These are phyloP conservation scores for Philopedon plagiatum DNA, from an alignment of 2,888 invertebrate genomes.

Conservation along the genomic window DNA sequence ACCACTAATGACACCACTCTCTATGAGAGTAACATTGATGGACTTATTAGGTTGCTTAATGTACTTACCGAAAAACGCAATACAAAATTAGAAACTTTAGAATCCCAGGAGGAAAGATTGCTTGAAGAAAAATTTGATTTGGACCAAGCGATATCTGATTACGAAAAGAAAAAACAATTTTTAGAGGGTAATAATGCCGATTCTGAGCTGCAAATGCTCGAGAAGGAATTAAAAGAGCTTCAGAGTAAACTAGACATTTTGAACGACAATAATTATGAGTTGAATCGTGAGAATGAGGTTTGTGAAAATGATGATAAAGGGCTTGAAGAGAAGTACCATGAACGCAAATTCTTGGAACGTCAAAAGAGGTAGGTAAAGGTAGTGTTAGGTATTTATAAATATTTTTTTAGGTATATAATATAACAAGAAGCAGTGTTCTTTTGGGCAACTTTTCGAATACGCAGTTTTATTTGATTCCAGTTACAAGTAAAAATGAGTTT, in stretches of 20 bases:
- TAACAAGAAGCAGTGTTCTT: too few relatives aligned
- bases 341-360: not conserved
- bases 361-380: slow-evolving; percentile 1
- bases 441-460: too few relatives aligned
- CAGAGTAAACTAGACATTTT: slow-evolving; percentile 12
- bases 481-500: too few relatives aligned
- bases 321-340: not conserved
- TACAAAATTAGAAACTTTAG: not conserved
- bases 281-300: not conserved
- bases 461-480: too few relatives aligned
- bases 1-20: not conserved
- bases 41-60: not conserved
- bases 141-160: not conserved
- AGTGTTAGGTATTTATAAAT: too few relatives aligned
- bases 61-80: slow-evolving; percentile 14
- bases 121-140: not conserved
- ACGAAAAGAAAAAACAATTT: not conserved
- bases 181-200: not conserved
- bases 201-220: not conserved
- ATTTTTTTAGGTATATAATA: too few relatives aligned
- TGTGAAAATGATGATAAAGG: not conserved
- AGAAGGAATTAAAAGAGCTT: slow-evolving; percentile 19
- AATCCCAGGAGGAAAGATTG: not conserved
- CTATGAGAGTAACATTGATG: slow-evolving; percentile 17
- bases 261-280: not conserved